Conservation (phyloP, 2,797 vertebrate genomes). For the Halcyon badia region DNA sequence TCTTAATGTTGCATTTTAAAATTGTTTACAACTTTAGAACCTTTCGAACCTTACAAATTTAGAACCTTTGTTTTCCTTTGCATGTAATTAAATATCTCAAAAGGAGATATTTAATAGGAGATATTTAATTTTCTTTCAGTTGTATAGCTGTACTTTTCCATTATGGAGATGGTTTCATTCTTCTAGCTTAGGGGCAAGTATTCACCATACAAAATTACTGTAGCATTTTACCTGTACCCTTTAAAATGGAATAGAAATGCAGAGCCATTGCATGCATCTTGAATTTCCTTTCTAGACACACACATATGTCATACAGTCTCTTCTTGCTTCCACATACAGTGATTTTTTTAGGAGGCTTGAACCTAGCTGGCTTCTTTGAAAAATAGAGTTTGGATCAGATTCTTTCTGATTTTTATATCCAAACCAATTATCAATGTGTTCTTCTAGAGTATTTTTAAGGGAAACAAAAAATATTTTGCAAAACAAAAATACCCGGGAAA, state of each 20-base stretch:
- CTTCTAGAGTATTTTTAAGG: background rate
- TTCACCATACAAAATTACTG: fast-evolving
- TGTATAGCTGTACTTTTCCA: background rate
- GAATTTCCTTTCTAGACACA: background rate
- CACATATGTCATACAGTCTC: fast-evolving
- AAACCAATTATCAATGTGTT: background rate
- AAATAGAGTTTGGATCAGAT: background rate
- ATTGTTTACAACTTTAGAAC: too few species aligned
- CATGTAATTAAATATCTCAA: background rate
- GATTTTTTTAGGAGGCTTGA: background rate
- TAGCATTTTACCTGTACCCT: fast-evolving
- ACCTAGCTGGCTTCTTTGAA: background rate
- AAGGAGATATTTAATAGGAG: background rate
- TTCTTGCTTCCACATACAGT: background rate
- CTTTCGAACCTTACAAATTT: too few species aligned
- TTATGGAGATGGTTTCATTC: background rate
- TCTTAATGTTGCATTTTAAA: background rate
- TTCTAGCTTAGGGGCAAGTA: background rate
- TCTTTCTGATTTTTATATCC: background rate
- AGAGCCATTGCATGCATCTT: fast-evolving
- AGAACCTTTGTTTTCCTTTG: background rate
- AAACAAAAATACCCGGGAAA: background rate
- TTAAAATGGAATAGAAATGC: background rate
- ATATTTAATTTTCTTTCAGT: background rate
- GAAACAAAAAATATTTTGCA: background rate